Evolutionary conservation across 2,888 invertebrate genomes (phyloP).

Genomic region (Ariolimax columbianus): DNA sequence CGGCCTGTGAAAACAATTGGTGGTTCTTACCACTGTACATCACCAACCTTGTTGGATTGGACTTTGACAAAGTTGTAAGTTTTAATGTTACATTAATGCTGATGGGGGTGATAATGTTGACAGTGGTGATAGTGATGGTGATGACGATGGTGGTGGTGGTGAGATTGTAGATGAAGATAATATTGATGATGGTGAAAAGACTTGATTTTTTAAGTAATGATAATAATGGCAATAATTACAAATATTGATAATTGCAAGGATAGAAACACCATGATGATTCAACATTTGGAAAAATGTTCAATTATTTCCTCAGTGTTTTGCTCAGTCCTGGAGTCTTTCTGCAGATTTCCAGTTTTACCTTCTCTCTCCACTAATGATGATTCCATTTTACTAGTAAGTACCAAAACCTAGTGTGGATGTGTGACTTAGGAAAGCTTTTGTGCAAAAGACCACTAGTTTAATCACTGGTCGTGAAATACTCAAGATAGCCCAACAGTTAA

Average conservation of each 20-base stretch:
- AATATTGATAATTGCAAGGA: background rate
- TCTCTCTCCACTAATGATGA: constrained; percentile 36
- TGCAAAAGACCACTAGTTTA: too few relatives aligned
- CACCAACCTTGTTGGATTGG: too few relatives aligned
- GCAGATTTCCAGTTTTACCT: constrained; percentile 40
- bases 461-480: too few relatives aligned
- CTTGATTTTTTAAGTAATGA: background rate
- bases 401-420: too few relatives aligned
- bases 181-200: background rate
- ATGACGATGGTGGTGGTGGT: background rate
- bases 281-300: too few relatives aligned
- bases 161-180: background rate
- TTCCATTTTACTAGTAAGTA: constrained; percentile 27
- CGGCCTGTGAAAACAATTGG: background rate
- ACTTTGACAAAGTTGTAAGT: too few relatives aligned
- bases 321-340: constrained; percentile 25
- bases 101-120: background rate
- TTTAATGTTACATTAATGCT: background rate
- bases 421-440: too few relatives aligned
- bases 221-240: background rate
- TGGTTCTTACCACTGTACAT: background rate
- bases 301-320: constrained; percentile 25
- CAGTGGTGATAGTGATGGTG: background rate
- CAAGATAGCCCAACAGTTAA: too few relatives aligned
- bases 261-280: too few relatives aligned